Base-by-base conservation (phyloP, 2,113 vertebrate species). In the Myotis yumanensis region DNA sequence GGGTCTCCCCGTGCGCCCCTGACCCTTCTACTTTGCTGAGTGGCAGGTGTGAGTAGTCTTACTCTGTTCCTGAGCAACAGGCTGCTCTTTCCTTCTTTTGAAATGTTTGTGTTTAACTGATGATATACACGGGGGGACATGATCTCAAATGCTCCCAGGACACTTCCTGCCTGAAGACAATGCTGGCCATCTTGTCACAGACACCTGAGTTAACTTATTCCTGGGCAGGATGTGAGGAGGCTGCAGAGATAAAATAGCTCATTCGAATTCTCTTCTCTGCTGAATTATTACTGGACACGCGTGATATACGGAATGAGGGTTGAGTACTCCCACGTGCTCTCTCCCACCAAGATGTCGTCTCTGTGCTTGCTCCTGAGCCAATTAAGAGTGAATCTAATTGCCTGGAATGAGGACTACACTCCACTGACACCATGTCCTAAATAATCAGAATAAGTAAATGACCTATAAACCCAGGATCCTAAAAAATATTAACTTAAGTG, bases 231-330 rank as follows among this genome's bases (percentile, higher is more conserved):
- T 0, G 3, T 0, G 0, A 7, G 71, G 46, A 12, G 3, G 7
- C 2, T n/a, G 81, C 1, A 3, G 30, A 22, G 77, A 22, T 4
- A 8, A 3, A 23, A 40, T 22, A 22, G 12, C 69, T 18, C 46
- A 32, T 4, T 2, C 3, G 5, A 15, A 8, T 16, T 30, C 32
- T n/a, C 52, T 8, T 22, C 25, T 11, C 40, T n/a, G n/a, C 68
- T 57, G 30, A 46, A 14, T 35, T 17, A 62, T 28, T 0, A 1
- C 1, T 2, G 51, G 3, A 1, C 59, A 8, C 0, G 2, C 1
- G 59, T 37, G 40, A 71, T 0, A 4, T 17, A 3, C 0, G 15
- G 52, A 35, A 17, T 9, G 0, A 20, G 32, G 30, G n/a, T 7
- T 11, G 28, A 66, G 62, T 2, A 32, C 59, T 11, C 59, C 25